A percentile compares a stretch with the other conserved stretches of the same genome.
Conservation (phyloP, 2,888 invertebrate species). For the Lepidochitona cinerea region DNA sequence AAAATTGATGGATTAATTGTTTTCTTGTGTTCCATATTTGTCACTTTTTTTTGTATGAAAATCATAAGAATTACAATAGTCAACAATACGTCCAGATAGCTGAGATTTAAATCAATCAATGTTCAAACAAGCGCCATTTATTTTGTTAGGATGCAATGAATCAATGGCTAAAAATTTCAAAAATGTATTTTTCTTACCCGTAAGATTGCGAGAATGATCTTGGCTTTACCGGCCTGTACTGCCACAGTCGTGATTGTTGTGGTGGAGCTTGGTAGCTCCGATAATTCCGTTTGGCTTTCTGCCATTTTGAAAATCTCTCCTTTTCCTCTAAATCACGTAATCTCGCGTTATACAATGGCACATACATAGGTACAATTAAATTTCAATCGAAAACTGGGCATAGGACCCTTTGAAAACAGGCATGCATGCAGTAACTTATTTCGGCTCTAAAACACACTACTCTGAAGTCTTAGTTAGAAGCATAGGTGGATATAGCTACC, state of each 20-base stretch:
- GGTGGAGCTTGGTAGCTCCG: conserved; percentile 54
- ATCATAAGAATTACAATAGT: too few species aligned
- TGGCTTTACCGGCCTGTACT: conserved; percentile 87
- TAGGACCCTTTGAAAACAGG: conserved; percentile 38
- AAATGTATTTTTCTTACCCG: too few species aligned
- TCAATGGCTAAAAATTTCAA: too few species aligned
- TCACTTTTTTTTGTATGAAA: too few species aligned
- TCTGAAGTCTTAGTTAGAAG: not conserved
- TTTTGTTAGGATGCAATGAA: too few species aligned
- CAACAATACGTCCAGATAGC: too few species aligned
- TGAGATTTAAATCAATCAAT: too few species aligned
- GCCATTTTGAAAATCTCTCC: conserved; percentile 1
- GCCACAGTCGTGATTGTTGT: conserved; percentile 93
- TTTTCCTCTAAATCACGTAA: not conserved
- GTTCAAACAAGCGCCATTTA: too few species aligned
- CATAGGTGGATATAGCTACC: not conserved
- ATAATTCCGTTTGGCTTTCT: not conserved
- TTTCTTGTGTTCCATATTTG: too few species aligned
- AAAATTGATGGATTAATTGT: too few species aligned
- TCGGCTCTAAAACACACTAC: conserved; percentile 61
- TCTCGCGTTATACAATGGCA: not conserved
- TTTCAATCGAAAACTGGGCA: conserved; percentile 12
- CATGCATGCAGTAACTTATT: conserved; percentile 64
- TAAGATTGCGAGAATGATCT: conserved; percentile 88
- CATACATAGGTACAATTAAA: not conserved